A percentile compares a stretch with the other conserved stretches of the same genome.
Evolutionary conservation across 2,888 invertebrate species (phyloP).

Genomic region (Macrosoma leucophasiata): DNA sequence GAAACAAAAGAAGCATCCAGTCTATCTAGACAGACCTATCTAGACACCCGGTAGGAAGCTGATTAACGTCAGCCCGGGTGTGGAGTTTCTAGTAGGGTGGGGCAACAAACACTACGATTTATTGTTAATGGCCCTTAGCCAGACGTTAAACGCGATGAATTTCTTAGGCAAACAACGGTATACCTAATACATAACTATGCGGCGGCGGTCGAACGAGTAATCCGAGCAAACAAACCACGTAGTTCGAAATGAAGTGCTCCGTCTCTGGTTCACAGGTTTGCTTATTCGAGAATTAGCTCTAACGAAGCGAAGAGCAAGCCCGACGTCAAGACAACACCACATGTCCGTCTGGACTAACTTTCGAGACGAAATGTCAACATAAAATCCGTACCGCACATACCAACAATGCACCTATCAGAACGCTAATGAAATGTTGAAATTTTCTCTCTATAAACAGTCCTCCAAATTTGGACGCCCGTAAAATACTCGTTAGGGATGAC

Average conservation of each 20-base stretch:
- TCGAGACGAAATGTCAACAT: constrained; percentile 42
- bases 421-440: no score
- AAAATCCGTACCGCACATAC: no score
- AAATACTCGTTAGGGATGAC: constrained; percentile 52
- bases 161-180: constrained; percentile 37
- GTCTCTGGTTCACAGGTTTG: no score
- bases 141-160: constrained; percentile 55
- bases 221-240: no score
- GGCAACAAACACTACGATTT: constrained; percentile 61
- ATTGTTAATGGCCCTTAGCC: constrained; percentile 59
- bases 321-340: constrained; percentile 18
- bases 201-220: no score
- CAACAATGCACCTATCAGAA: no score
- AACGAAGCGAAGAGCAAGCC: no score
- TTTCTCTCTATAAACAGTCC: no score
- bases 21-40: constrained; percentile 44
- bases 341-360: constrained; percentile 38
- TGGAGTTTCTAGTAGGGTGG: constrained; percentile 37
- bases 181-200: no score
- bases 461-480: no score
- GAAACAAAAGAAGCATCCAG: constrained; percentile 41
- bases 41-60: constrained; percentile 55
- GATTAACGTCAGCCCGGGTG: constrained; percentile 57
- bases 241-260: no score
- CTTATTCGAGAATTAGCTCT: no score